Conservation (phyloP, 2,113 vertebrate species). For the Colaptes auratus region DNA sequence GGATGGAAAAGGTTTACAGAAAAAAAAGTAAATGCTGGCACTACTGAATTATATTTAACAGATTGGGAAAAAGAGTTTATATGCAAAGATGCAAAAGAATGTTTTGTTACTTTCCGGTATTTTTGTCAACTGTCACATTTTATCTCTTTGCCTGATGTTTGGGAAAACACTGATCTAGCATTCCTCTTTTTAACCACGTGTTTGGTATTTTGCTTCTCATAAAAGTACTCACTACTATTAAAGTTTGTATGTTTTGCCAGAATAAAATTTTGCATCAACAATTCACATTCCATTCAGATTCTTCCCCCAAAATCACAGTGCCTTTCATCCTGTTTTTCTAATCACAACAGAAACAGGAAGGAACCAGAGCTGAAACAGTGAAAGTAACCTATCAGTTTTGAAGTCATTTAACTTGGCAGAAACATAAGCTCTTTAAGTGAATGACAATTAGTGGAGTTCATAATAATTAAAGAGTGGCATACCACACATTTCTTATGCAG, state of each 20-base stretch:
- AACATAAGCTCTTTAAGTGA: background rate
- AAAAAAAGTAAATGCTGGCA: conserved; percentile 74
- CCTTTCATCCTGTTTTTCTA: background rate
- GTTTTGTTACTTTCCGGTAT: background rate
- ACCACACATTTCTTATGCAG: background rate
- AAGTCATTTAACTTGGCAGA: background rate
- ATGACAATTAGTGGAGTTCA: background rate
- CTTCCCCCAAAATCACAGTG: background rate
- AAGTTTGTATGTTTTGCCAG: background rate
- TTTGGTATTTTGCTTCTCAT: background rate
- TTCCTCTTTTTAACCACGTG: background rate
- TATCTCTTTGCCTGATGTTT: background rate
- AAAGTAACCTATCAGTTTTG: background rate
- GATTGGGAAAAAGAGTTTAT: background rate
- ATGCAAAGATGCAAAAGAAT: background rate
- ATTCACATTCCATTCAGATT: background rate
- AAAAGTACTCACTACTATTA: background rate
- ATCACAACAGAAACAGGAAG: background rate
- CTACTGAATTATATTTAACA: background rate
- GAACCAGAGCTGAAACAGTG: background rate
- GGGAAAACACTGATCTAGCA: background rate
- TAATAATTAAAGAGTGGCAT: background rate
- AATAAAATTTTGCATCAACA: conserved; percentile 10
- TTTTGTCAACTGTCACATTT: background rate
- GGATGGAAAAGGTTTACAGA: conserved; percentile 60